Evolutionary conservation across 2,113 vertebrate genomes (phyloP).

Genomic region (Galbula dea): DNA sequence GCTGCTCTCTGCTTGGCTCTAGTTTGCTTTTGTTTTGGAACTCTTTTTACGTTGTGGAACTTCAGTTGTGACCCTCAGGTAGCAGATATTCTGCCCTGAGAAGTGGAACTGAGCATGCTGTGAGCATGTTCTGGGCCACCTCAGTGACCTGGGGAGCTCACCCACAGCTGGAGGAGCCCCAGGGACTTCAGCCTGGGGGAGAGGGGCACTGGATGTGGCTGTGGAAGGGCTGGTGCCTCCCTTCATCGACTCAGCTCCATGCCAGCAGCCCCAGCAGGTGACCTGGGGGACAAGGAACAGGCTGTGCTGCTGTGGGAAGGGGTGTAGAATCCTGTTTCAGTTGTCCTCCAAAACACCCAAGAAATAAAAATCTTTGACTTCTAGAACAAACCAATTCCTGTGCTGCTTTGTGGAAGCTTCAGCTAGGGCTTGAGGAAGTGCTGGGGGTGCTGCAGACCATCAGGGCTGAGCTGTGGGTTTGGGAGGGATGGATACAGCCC

Average conservation of each 20-base stretch:
- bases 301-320: neutral
- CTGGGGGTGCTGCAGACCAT: fast-evolving
- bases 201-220: fast-evolving
- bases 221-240: neutral
- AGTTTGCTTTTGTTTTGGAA: neutral
- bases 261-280: neutral
- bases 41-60: constrained; percentile 10
- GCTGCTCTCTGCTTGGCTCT: neutral
- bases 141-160: neutral
- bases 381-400: neutral
- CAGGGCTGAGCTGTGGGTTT: neutral
- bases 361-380: neutral
- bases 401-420: neutral
- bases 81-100: constrained; percentile 16
- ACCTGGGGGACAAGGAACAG: neutral
- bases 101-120: neutral
- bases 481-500: too few relatives aligned
- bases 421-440: fast-evolving
- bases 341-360: neutral
- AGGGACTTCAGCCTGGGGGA: neutral
- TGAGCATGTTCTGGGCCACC: fast-evolving
- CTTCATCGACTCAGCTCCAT: neutral
- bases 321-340: neutral
- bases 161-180: neutral
- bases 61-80: neutral